Evolutionary conservation across 2,888 invertebrate species (phyloP).

Genomic region (Scaptomyza caliginosa): DNA sequence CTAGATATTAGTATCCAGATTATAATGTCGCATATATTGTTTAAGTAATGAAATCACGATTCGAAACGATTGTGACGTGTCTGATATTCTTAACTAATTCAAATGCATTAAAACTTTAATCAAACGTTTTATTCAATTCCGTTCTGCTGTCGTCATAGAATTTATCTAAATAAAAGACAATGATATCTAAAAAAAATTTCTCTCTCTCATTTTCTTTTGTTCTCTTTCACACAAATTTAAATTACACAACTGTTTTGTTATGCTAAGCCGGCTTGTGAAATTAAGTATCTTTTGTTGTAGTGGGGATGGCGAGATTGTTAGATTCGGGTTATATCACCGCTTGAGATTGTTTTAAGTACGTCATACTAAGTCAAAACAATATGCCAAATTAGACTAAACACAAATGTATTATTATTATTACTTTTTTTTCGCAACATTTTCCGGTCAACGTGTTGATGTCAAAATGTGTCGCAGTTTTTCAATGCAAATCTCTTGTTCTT

Average conservation of each 20-base stretch:
- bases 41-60: slow-evolving; percentile 52
- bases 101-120: slow-evolving; percentile 35
- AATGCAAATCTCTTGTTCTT: slow-evolving; percentile 7
- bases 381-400: background rate
- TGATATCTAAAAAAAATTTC: slow-evolving; percentile 9
- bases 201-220: no score
- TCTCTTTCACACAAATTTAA: slow-evolving; percentile 42
- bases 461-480: slow-evolving; percentile 5
- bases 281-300: slow-evolving; percentile 45
- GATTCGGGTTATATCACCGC: slow-evolving; percentile 28
- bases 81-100: background rate
- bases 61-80: slow-evolving; percentile 29
- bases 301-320: background rate
- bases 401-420: background rate
- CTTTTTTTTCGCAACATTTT: slow-evolving; percentile 9
- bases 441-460: slow-evolving; percentile 52
- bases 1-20: slow-evolving; percentile 4
- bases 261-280: slow-evolving; percentile 19
- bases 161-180: slow-evolving; percentile 25
- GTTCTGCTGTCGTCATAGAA: slow-evolving; percentile 40
- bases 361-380: slow-evolving; percentile 9
- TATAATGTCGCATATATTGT: slow-evolving; percentile 11
- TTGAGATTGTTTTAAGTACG: slow-evolving; percentile 8
- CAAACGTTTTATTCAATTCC: slow-evolving; percentile 30
- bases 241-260: slow-evolving; percentile 59